These are phyloP conservation scores for Tiliacea citrago DNA, from an alignment of 2,888 invertebrate species.

Conservation along the genomic window DNA sequence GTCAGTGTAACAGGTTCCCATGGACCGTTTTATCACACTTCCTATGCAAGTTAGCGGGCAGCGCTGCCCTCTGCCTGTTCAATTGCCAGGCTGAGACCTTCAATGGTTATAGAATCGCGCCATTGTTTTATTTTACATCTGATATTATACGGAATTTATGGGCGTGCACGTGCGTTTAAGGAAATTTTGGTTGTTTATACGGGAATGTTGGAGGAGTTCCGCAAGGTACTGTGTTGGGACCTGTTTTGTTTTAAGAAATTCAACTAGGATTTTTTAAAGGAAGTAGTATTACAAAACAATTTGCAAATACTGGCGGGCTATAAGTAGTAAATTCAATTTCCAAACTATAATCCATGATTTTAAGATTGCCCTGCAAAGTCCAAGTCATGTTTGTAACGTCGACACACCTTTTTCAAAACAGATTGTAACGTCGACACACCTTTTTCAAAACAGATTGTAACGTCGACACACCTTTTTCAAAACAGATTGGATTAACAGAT, in stretches of 20 bases:
- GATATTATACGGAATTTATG: slow-evolving; percentile 56
- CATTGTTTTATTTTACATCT: slow-evolving; percentile 68
- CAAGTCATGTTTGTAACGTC: slow-evolving; percentile 43
- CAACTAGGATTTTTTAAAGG: neutral
- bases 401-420: slow-evolving; percentile 54
- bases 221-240: slow-evolving; percentile 11
- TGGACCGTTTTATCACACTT: slow-evolving; percentile 80
- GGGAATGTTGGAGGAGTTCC: slow-evolving; percentile 17
- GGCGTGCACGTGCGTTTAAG: slow-evolving; percentile 44
- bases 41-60: slow-evolving; percentile 70
- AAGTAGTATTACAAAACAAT: neutral
- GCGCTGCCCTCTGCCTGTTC: slow-evolving; percentile 62
- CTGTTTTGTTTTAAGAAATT: slow-evolving; percentile 4
- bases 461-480: slow-evolving; percentile 51
- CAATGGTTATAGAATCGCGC: slow-evolving; percentile 62
- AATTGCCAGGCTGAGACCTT: slow-evolving; percentile 61
- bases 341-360: slow-evolving; percentile 25
- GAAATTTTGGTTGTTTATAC: slow-evolving; percentile 38
- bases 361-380: slow-evolving; percentile 34
- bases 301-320: neutral
- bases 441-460: slow-evolving; percentile 54
- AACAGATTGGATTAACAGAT: slow-evolving; percentile 59
- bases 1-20: slow-evolving; percentile 66
- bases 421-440: slow-evolving; percentile 48
- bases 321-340: slow-evolving; percentile 44